These are phyloP conservation scores for Pogonocichla stellata DNA, from an alignment of 2,113 vertebrate species.

Conservation along the genomic window DNA sequence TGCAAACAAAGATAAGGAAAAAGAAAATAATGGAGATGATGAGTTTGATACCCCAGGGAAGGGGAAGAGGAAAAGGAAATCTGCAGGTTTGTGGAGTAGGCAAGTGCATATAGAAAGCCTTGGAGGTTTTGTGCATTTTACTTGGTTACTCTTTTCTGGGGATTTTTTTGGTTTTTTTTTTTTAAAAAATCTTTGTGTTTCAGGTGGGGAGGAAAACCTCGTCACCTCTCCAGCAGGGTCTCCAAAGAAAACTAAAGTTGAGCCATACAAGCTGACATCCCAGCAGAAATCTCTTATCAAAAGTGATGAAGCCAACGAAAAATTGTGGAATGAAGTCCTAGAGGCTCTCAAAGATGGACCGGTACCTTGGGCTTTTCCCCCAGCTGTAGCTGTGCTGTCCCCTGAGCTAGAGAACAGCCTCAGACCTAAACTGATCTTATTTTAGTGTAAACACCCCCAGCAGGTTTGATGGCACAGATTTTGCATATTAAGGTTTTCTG, in stretches of 20 bases:
- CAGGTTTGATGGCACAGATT: background rate
- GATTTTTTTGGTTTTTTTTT: background rate
- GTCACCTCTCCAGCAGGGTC: background rate
- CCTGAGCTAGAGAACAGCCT: background rate
- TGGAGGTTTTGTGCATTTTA: background rate
- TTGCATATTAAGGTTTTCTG: too few species aligned
- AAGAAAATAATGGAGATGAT: slow-evolving; percentile 79
- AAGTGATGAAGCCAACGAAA: slow-evolving; percentile 86
- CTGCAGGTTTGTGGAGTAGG: slow-evolving; percentile 69
- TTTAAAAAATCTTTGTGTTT: background rate
- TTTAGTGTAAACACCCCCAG: background rate
- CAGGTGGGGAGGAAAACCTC: slow-evolving; percentile 6
- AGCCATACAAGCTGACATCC: slow-evolving; percentile 85
- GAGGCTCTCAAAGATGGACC: slow-evolving; percentile 86
- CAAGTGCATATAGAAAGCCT: background rate
- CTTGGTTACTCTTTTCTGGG: background rate
- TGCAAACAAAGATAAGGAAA: slow-evolving; percentile 87
- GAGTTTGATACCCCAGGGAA: slow-evolving; percentile 74
- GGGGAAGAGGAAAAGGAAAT: slow-evolving; percentile 89
- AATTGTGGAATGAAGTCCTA: slow-evolving; percentile 91
- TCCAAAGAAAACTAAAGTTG: slow-evolving; percentile 88
- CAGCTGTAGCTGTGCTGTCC: background rate
- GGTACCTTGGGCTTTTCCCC: slow-evolving; percentile 53
- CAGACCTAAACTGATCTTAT: background rate
- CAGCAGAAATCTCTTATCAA: slow-evolving; percentile 88